Evolutionary conservation across 2,888 invertebrate genomes (phyloP).

Genomic region (Limnephilus lunatus): DNA sequence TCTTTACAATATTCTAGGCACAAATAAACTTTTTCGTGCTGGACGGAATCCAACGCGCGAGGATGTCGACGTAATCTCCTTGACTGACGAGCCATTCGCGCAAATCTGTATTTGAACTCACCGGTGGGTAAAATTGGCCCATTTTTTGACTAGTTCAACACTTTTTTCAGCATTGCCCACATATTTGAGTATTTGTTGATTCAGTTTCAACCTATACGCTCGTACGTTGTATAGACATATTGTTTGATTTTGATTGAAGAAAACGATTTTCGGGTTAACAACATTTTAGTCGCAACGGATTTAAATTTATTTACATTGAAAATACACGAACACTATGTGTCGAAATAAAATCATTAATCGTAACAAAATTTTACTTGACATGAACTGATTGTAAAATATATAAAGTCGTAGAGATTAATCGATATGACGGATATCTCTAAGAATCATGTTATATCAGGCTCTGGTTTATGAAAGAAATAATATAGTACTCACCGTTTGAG

Average conservation of each 20-base stretch:
- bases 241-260: neutral
- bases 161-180: neutral
- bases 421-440: neutral
- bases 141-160: neutral
- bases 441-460: neutral
- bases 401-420: neutral
- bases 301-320: no score
- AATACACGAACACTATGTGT: no score
- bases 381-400: neutral
- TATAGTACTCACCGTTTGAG: no score
- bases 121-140: neutral
- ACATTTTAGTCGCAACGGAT: neutral
- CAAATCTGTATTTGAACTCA: conserved; percentile 2
- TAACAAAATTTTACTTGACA: neutral
- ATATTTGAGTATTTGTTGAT: neutral
- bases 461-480: no score
- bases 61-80: neutral
- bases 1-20: neutral
- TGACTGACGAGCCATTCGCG: neutral
- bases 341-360: neutral
- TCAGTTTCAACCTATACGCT: neutral
- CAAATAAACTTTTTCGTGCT: neutral
- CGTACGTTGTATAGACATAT: neutral
- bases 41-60: neutral
- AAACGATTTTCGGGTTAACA: neutral